Evolutionary conservation across 2,888 invertebrate genomes (phyloP).

Genomic region (Drosophila emarginata): DNA sequence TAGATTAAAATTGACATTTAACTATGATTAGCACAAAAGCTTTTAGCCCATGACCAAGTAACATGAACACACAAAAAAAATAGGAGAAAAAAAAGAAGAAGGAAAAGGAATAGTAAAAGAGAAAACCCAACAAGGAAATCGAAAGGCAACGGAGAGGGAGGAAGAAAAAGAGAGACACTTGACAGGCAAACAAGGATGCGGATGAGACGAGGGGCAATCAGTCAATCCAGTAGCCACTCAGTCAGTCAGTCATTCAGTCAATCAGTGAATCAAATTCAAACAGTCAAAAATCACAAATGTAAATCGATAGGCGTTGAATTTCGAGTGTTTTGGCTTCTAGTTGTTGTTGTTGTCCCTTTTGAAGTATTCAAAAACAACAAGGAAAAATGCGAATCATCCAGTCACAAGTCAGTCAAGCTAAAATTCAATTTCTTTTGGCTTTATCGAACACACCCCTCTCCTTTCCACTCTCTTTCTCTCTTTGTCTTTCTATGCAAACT

Average conservation of each 20-base stretch:
- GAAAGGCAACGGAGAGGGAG: neutral
- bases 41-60: constrained; percentile 46
- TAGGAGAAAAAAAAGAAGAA: too few species aligned
- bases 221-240: constrained; percentile 48
- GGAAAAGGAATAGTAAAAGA: neutral
- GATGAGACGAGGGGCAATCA: constrained; percentile 44
- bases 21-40: constrained; percentile 63
- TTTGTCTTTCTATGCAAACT: constrained; percentile 65
- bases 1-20: constrained; percentile 69
- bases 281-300: constrained; percentile 34
- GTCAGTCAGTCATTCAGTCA: constrained; percentile 25
- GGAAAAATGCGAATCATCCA: constrained; percentile 20
- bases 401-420: constrained; percentile 53
- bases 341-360: constrained; percentile 25
- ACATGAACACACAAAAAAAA: constrained; percentile 12
- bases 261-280: constrained; percentile 35
- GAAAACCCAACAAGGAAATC: neutral
- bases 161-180: constrained; percentile 18
- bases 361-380: constrained; percentile 14
- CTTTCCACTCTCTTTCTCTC: too few species aligned
- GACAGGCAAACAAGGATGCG: constrained; percentile 18
- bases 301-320: constrained; percentile 33
- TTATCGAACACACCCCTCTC: neutral
- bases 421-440: constrained; percentile 62
- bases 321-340: constrained; percentile 20